These are phyloP conservation scores for Silurus lanzhouensis DNA, from an alignment of 2,797 vertebrate genomes.

Conservation along the genomic window DNA sequence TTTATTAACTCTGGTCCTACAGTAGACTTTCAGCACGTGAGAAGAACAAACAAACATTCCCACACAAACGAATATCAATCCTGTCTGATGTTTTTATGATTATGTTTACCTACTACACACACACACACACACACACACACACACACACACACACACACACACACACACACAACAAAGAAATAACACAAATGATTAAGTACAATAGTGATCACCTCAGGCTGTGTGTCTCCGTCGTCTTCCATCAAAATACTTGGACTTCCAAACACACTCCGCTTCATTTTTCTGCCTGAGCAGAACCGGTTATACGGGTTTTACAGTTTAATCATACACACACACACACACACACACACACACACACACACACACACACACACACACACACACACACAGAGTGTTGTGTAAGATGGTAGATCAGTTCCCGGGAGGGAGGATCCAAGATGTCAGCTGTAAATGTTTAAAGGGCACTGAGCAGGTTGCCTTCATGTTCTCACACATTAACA, in stretches of 20 bases:
- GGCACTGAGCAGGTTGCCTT: not conserved
- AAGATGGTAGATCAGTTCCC: constrained; percentile 42
- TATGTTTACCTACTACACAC: not conserved
- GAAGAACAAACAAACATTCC: not conserved
- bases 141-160: not conserved
- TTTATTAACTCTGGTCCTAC: not conserved
- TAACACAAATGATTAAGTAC: not conserved
- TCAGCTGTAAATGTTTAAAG: not conserved
- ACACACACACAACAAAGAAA: constrained; percentile 11
- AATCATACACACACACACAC: not conserved
- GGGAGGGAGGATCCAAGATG: constrained; percentile 17
- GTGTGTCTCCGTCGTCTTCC: constrained; percentile 26
- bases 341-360: not conserved
- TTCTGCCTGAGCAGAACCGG: not conserved
- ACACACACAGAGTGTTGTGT: constrained; percentile 13
- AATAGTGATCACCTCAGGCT: constrained; percentile 40
- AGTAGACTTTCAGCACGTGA: not conserved
- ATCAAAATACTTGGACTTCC: constrained; percentile 21
- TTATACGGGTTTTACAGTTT: constrained; percentile 18
- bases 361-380: not conserved
- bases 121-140: constrained; percentile 22
- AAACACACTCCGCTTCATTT: not conserved
- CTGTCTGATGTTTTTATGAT: not conserved
- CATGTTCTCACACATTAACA: not conserved
- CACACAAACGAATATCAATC: not conserved